A percentile compares a stretch with the other conserved stretches of the same genome.
Conservation (phyloP, 2,797 vertebrate genomes). For the Platalea minor region DNA sequence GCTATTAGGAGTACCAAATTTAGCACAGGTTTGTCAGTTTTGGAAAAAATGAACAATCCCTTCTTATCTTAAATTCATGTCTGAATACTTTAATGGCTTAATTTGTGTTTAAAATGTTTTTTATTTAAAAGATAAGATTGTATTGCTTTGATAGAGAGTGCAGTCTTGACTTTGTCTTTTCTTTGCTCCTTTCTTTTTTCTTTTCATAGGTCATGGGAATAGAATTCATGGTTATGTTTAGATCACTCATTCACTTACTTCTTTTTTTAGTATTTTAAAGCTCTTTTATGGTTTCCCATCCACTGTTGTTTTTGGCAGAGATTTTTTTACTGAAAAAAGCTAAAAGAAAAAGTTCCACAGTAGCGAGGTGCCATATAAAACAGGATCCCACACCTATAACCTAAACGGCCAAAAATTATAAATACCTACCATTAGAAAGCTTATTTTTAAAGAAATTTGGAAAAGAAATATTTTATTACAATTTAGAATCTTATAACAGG, state of each 20-base stretch:
- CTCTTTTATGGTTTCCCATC: constrained; percentile 70
- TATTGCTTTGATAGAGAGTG: neutral
- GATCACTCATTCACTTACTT: constrained; percentile 65
- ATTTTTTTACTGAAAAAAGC: constrained; percentile 48
- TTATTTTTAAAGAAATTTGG: constrained; percentile 64
- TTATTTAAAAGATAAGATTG: constrained; percentile 1
- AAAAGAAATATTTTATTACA: constrained; percentile 56
- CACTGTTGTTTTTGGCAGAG: constrained; percentile 71
- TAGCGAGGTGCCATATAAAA: constrained; percentile 76
- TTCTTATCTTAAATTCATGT: constrained; percentile 10
- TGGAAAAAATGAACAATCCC: neutral
- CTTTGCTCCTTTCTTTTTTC: neutral
- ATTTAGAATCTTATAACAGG: constrained; percentile 47
- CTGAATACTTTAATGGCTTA: constrained; percentile 6
- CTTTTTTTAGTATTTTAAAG: constrained; percentile 71
- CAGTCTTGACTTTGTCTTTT: constrained; percentile 14
- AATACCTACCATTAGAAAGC: constrained; percentile 63
- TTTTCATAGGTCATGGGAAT: constrained; percentile 69
- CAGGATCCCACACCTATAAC: constrained; percentile 74
- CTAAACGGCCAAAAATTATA: constrained; percentile 68
- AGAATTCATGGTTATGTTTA: constrained; percentile 64
- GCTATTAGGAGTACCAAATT: neutral
- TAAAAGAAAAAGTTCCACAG: constrained; percentile 63
- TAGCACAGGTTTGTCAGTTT: neutral
- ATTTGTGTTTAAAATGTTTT: neutral